These are phyloP conservation scores for Sisyra nigra DNA, from an alignment of 2,888 invertebrate genomes.

Conservation along the genomic window DNA sequence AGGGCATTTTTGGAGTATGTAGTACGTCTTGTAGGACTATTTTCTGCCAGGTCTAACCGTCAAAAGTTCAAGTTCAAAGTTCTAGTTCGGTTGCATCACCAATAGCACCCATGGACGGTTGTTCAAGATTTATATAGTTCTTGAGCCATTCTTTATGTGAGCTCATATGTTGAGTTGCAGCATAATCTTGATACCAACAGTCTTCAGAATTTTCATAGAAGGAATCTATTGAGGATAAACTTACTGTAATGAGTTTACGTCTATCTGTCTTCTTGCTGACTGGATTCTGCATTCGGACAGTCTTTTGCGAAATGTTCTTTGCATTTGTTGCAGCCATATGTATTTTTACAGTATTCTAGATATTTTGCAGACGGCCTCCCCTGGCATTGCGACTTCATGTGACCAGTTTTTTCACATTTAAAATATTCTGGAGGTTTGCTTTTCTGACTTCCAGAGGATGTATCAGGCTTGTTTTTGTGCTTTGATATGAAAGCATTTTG, in stretches of 20 bases:
- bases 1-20: conserved; percentile 9
- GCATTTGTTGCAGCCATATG: conserved; percentile 9
- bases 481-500: no score
- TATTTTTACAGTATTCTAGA: conserved; percentile 8
- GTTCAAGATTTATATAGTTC: conserved; percentile 6
- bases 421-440: no score
- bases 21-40: conserved; percentile 4
- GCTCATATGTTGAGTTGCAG: conserved; percentile 10
- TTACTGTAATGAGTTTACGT: conserved; percentile 9
- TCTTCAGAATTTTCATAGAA: conserved; percentile 7
- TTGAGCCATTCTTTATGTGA: conserved; percentile 6
- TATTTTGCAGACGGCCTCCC: conserved; percentile 7
- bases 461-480: no score
- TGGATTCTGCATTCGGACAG: background rate
- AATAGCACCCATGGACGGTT: conserved; percentile 12
- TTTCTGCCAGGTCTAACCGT: conserved; percentile 15
- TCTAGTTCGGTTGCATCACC: conserved; percentile 15
- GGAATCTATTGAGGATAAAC: conserved; percentile 9
- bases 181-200: conserved; percentile 8
- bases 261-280: background rate
- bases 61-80: conserved; percentile 15
- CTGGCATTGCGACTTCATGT: conserved; percentile 6
- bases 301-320: conserved; percentile 10
- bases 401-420: no score
- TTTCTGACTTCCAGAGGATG: no score